A percentile compares a stretch with the other conserved stretches of the same genome.
phyloP scores from a whole-genome alignment of 2,113 vertebrate genomes.

The Gymnogyps californianus region DNA sequence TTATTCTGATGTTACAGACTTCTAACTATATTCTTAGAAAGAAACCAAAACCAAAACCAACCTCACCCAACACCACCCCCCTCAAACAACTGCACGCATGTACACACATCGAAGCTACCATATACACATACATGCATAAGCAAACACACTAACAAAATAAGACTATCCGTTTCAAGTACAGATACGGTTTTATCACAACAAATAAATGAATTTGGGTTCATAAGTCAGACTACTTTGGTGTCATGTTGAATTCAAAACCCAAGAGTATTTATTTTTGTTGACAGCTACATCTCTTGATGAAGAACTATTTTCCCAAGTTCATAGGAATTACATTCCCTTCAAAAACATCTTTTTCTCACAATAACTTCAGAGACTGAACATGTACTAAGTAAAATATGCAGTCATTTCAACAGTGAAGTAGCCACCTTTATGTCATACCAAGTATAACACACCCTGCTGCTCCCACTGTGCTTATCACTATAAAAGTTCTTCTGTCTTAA shows the following conservation, averaged over 20 bases:
- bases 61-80: neutral
- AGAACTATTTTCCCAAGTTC: neutral
- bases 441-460: neutral
- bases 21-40: neutral
- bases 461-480: neutral
- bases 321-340: neutral
- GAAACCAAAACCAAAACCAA: neutral
- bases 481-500: neutral
- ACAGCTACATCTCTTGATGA: neutral
- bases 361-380: neutral
- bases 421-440: neutral
- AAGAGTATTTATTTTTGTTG: neutral
- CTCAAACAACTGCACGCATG: neutral
- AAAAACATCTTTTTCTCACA: neutral
- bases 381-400: neutral
- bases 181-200: neutral
- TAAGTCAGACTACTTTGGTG: neutral
- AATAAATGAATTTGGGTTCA: neutral
- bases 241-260: neutral
- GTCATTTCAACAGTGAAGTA: neutral
- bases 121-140: neutral
- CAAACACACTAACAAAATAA: neutral
- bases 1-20: neutral
- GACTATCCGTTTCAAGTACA: neutral
- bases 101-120: neutral